Evolutionary conservation across 2,888 invertebrate genomes (phyloP).

Genomic region (Holacanthella duospinosa): DNA sequence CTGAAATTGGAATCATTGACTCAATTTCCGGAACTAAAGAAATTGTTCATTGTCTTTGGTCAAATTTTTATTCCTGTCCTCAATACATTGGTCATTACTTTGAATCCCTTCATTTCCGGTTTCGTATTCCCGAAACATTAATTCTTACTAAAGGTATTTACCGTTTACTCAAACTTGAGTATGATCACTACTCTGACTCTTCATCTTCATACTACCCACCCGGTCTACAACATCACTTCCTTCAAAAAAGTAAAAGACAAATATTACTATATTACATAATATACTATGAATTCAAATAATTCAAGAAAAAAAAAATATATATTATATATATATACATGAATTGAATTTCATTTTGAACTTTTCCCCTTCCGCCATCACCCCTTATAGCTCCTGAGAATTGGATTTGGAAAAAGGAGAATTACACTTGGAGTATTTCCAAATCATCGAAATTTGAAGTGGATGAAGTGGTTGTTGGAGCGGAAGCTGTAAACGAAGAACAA

Average conservation of each 20-base stretch:
- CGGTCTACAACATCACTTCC: slow-evolving; percentile 39
- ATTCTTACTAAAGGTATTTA: slow-evolving; percentile 27
- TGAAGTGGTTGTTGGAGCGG: background rate
- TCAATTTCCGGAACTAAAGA: slow-evolving; percentile 13
- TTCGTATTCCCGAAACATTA: slow-evolving; percentile 32
- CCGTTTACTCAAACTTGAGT: slow-evolving; percentile 39
- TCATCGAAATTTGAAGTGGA: background rate
- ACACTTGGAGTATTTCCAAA: background rate
- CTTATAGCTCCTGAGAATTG: slow-evolving; percentile 27
- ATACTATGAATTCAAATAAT: background rate
- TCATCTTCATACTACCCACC: slow-evolving; percentile 42
- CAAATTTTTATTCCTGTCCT: slow-evolving; percentile 32
- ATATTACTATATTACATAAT: no score
- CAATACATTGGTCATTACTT: slow-evolving; percentile 28
- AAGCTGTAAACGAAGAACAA: background rate
- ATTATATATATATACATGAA: no score
- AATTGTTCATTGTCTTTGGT: slow-evolving; percentile 32
- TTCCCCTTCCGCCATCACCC: background rate
- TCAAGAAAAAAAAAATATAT: no score
- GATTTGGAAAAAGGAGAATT: slow-evolving; percentile 18
- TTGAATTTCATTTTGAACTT: slow-evolving; percentile 7
- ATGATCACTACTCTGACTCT: slow-evolving; percentile 52
- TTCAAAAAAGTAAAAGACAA: slow-evolving; percentile 13
- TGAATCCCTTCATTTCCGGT: slow-evolving; percentile 27
- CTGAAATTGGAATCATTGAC: slow-evolving; percentile 33